Base-by-base conservation (phyloP, 2,797 vertebrate genomes). In the Lagodon rhomboides region DNA sequence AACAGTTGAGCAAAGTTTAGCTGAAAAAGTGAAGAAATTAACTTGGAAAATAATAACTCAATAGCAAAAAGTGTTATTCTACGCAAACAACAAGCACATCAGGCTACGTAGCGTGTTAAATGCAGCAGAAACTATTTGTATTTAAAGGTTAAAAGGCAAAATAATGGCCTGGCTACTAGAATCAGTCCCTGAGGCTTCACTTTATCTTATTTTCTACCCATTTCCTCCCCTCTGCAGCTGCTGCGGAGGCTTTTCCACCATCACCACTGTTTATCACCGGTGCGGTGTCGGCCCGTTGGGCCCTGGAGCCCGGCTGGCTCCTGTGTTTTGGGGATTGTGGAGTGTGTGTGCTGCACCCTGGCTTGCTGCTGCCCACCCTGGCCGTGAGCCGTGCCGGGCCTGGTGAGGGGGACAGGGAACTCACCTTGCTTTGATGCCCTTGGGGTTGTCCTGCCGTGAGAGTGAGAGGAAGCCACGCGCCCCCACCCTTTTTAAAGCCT, bases 401-500 rank as follows among this genome's bases (percentile, higher is more conserved):
- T 77, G 79, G 68, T 56, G 69, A 82, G 79, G 80, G 84, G 81
- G 84, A 92, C 88, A 72, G 79, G 80, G 80, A 79, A 94, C 96
- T 96, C 94, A 96, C 95, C 96, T 95, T 86, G 91, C 88, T 94
- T 86, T 86, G 95, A 90, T 94, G 92, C 91, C 88, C 87, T 90
- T 80, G 90, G 93, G 93, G 91, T 75, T 84, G 94, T 95, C 93
- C 95, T 95, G 93, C 85, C 80, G 91, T 93, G 94, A 93, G 93
- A 95, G 88, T 96, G 95, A 93, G 91, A 91, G 79, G 85, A 38
- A 90, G 80, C 85, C 85, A 92, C 87, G 89, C 80, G 92, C 92
- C 88, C 88, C 89, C 88, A 93, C 94, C 91, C 94, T 97, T 97
- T 97, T 96, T 97, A 97, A 97, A 97, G 96, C 95, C 95, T 96